Base-by-base conservation (phyloP, 2,888 invertebrate genomes). In the Orchestes rusci region DNA sequence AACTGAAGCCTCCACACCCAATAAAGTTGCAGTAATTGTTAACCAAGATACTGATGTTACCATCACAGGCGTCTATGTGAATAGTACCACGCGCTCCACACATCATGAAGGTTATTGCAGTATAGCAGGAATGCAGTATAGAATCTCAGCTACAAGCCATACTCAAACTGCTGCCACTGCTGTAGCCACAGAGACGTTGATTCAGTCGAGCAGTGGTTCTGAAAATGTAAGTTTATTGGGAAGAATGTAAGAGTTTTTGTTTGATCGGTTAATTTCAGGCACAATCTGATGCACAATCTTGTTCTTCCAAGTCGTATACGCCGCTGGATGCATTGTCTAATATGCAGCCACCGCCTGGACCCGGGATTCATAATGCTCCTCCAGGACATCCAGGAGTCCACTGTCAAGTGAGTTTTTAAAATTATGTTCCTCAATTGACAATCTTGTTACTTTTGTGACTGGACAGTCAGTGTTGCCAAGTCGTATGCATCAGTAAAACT, bases 41-140 rank as follows among this genome's bases (percentile, higher is more conserved):
- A 84, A 84, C 64, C 86, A 87, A 68, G 88, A 89, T 58, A 84
- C 88, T 0, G 89, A 89, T 61, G 86, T 89, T 17, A 90, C 89
- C 20, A 88, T 89, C 57, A 89, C 89, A 3, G 88, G 88, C 12
- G 86, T 89, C 45, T 89, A 89, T 66, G 80, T 82, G 38, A 82
- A 82, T 64, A 77, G 80, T 59, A 80, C 84, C 16, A 82, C 82
- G 2, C 73, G 80, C 43, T 79, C 80, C 23, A 87, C 86, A 54
- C 80, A 80, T 61, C 86, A 83, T 63, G 83, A 84, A 66, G 86
- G 87, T 19, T 89, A 82, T 63, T 89, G 89, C 66, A 88, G 86
- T 55, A 88, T 84, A 54, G 80, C 82, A 19, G 83, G 83, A 34
- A 81, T 89, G 85, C 87, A 89, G 70, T 89, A 90, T 66, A 79